These are phyloP conservation scores for Spinus pinus DNA, from an alignment of 2,797 vertebrate species.

Conservation along the genomic window DNA sequence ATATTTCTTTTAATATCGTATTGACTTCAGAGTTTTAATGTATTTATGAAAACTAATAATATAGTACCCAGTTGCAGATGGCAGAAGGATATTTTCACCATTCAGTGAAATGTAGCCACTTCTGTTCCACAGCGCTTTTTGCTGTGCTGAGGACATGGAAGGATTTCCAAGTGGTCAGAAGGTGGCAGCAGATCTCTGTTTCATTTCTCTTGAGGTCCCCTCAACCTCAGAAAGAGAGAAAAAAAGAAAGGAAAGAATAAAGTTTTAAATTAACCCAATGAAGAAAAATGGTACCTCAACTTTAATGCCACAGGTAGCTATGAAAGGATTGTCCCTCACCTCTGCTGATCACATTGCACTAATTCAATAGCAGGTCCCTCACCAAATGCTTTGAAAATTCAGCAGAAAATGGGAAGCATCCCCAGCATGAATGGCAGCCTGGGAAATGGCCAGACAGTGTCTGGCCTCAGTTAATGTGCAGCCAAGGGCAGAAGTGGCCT, in stretches of 20 bases:
- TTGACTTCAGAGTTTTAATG: neutral
- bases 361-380: neutral
- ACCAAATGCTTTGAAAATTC: neutral
- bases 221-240: neutral
- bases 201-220: neutral
- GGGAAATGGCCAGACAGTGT: neutral
- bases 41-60: neutral
- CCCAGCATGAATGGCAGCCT: neutral
- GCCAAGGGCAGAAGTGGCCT: neutral
- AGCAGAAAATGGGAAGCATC: neutral
- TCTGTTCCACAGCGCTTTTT: accelerated
- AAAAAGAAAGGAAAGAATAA: neutral
- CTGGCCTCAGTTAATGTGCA: neutral
- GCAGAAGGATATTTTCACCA: neutral
- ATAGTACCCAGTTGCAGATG: neutral
- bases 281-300: neutral
- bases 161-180: conserved; percentile 12
- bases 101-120: neutral
- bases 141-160: neutral
- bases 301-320: neutral
- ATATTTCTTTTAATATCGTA: neutral
- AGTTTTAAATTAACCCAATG: neutral
- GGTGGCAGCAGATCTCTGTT: conserved; percentile 61
- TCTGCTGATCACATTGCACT: neutral
- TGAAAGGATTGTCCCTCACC: neutral